Evolutionary conservation across 2,888 invertebrate genomes (phyloP).

Genomic region (Nephrotoma flavescens): DNA sequence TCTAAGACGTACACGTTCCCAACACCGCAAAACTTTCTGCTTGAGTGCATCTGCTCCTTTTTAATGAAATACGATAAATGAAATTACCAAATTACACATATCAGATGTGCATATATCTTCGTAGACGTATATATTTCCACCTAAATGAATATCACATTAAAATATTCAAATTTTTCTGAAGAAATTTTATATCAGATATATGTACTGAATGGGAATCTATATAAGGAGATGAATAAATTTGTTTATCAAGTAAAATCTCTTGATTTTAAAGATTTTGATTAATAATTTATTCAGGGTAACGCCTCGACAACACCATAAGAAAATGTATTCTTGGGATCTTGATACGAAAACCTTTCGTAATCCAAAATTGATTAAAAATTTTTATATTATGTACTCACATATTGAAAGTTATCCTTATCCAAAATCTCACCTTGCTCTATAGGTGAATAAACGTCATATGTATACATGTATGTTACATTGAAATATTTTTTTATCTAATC

Average conservation of each 20-base stretch:
- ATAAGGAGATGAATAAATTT: background rate
- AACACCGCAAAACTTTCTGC: background rate
- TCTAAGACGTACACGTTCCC: no score
- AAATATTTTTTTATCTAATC: no score
- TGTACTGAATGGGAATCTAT: background rate
- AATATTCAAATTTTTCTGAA: background rate
- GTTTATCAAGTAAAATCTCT: background rate
- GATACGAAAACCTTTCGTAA: background rate
- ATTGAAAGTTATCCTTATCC: no score
- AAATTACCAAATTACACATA: background rate
- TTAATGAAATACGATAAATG: background rate
- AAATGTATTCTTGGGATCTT: background rate
- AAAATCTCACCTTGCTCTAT: no score
- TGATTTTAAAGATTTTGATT: background rate
- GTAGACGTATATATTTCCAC: background rate
- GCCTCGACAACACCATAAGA: background rate
- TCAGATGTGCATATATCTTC: background rate
- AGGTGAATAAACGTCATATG: no score
- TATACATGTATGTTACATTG: no score
- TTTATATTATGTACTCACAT: background rate
- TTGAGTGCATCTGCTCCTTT: background rate
- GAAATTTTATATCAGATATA: background rate
- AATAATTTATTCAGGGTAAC: background rate
- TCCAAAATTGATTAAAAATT: background rate
- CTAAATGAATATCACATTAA: background rate